Evolutionary conservation across 2,113 vertebrate genomes (phyloP), one percentile per base, ranked within the genome.

Genomic region (Caracal caracal): DNA sequence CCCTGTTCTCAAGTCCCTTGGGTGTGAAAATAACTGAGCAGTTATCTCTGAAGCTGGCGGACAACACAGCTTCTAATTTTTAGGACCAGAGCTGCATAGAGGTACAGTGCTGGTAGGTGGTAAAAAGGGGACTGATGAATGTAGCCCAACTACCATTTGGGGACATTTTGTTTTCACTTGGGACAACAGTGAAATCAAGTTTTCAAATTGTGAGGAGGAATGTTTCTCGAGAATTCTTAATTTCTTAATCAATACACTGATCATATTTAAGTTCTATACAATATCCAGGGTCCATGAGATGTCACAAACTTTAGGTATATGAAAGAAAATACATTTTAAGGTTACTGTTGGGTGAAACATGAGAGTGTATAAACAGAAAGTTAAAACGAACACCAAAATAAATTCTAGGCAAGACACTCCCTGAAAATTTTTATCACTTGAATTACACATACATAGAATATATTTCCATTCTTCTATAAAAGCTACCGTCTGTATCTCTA

Each of bases 401-500:
- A 96, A 96, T 53, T 81, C 40, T 81, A 40, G 40, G 91, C 30
- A 95, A 93, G 82, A 92, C 63, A 68, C 35, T 89, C 47, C 73
- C 65, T 94, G 63, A 43, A 95, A 88, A 79, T 43, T 17, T 86
- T 94, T 85, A 80, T 88, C 89, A 82, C 56, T 93, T 94, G 65
- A 92, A 94, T 94, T 90, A 66, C 63, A 89, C 24, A 91, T 63
- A 89, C 61, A 96, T 35, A 94, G 88, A 95, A 90, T 97, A 80
- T 66, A 88, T 47, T 91, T 93, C 73, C 94, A 83, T 90, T 90
- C 75, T 84, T 83, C 81, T 96, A 37, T 88, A 95, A 96, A 95
- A 94, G 65, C 61, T 90, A 80, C 53, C 53, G 88, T 79, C 84
- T 95, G 17, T 68, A 93, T 73, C 71, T 93, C 91, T 96, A 90